These are phyloP conservation scores for Cephalopholis sonnerati DNA, from an alignment of 2,113 vertebrate species.

Conservation along the genomic window DNA sequence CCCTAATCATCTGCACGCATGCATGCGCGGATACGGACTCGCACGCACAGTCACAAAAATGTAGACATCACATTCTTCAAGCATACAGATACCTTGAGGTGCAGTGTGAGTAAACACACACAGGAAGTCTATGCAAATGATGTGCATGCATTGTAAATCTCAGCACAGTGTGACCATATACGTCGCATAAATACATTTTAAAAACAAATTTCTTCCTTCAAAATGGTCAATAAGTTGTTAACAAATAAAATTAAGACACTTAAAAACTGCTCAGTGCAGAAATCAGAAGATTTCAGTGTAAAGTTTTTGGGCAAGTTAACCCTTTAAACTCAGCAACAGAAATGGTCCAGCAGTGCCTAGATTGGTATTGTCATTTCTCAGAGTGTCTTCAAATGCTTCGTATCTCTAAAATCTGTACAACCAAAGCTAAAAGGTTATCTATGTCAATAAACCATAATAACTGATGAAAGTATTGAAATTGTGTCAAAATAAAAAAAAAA, in stretches of 20 bases:
- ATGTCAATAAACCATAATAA: too few species aligned
- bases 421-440: too few species aligned
- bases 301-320: not conserved
- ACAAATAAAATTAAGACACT: not conserved
- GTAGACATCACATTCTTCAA: not conserved
- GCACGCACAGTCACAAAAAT: constrained; percentile 12
- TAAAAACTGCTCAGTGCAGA: not conserved
- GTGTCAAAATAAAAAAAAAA: too few species aligned
- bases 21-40: constrained; percentile 6
- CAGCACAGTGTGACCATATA: not conserved
- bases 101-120: not conserved
- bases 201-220: not conserved
- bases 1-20: constrained; percentile 18
- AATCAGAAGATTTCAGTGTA: not conserved
- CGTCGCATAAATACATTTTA: not conserved
- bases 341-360: too few species aligned
- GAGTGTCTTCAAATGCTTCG: too few species aligned
- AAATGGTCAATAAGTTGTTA: not conserved
- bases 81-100: not conserved
- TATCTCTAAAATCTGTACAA: too few species aligned
- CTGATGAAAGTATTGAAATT: too few species aligned
- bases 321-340: too few species aligned
- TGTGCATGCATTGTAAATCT: not conserved
- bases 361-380: too few species aligned
- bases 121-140: not conserved